phyloP scores from a whole-genome alignment of 1,140 invertebrate species.

The Drosophila ficusphila region DNA sequence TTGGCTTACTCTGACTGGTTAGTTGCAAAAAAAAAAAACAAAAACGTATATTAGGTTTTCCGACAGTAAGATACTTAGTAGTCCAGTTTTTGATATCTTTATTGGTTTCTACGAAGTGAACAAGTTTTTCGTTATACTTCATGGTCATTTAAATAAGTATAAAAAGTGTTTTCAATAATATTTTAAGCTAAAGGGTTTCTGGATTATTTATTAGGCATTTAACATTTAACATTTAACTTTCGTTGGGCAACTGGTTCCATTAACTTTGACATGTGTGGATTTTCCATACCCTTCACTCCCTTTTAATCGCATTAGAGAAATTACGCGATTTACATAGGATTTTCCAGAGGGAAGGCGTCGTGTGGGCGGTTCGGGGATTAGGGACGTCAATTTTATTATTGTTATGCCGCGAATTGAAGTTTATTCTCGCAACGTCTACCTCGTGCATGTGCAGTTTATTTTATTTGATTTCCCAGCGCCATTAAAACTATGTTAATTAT shows the following conservation, averaged over 20 bases:
- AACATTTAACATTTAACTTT: slow-evolving; percentile 46
- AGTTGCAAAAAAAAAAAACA: background rate
- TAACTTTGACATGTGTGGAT: slow-evolving; percentile 50
- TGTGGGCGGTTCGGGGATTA: slow-evolving; percentile 18
- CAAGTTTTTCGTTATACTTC: too few relatives aligned
- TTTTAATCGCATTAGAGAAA: slow-evolving; percentile 56
- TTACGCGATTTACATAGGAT: slow-evolving; percentile 43
- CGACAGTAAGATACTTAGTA: background rate
- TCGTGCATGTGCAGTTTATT: slow-evolving; percentile 15
- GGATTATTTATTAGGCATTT: slow-evolving; percentile 13
- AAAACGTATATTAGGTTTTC: background rate
- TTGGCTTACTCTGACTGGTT: slow-evolving; percentile 46
- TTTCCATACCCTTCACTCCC: background rate
- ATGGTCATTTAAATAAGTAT: background rate
- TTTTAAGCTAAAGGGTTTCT: background rate
- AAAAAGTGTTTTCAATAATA: too few relatives aligned
- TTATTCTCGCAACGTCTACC: slow-evolving; percentile 5
- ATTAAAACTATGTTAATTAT: slow-evolving; percentile 71
- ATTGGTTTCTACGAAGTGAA: background rate
- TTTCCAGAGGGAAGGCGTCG: slow-evolving; percentile 9
- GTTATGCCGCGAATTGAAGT: slow-evolving; percentile 27
- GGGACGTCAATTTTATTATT: slow-evolving; percentile 16
- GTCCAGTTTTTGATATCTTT: background rate
- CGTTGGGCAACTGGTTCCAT: slow-evolving; percentile 27
- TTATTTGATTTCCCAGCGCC: slow-evolving; percentile 25